A percentile compares a stretch with the other conserved stretches of the same genome.
Conservation (phyloP, 2,888 invertebrate species). For the Sinotaia quadrata region DNA sequence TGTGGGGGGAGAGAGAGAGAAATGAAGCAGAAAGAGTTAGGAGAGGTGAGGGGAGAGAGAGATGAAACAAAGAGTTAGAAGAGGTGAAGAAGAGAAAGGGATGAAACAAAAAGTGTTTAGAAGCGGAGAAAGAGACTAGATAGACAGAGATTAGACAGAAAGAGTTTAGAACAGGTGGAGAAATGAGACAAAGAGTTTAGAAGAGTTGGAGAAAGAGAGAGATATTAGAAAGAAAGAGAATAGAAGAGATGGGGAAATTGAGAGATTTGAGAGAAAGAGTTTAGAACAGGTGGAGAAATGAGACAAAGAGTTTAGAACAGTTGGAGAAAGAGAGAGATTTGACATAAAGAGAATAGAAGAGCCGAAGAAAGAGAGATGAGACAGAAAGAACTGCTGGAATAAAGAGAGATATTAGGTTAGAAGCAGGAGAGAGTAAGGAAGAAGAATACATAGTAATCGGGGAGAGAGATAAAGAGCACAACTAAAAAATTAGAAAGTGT, state of each 20-base stretch:
- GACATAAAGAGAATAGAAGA: not conserved
- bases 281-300: not conserved
- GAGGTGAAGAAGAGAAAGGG: not conserved
- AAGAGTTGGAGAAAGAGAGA: not conserved
- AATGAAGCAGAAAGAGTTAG: not conserved
- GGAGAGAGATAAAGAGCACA: not conserved
- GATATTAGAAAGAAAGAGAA: not conserved
- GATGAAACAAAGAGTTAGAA: not conserved
- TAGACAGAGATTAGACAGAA: not conserved
- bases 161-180: not conserved
- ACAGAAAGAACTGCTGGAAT: not conserved
- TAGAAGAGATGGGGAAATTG: not conserved
- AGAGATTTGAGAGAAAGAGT: not conserved
- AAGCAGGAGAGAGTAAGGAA: not conserved
- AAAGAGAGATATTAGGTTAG: not conserved
- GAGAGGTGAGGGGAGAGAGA: not conserved
- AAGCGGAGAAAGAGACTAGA: not conserved
- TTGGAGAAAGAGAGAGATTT: not conserved
- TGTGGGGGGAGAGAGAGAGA: not conserved
- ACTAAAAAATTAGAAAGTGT: not conserved
- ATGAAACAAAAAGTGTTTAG: not conserved
- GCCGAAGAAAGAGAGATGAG: not conserved
- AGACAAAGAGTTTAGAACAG: not conserved
- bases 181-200: not conserved
- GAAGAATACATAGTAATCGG: not conserved